Conservation (phyloP, 1,140 invertebrate species). For the Zaprionus tsacasi region DNA sequence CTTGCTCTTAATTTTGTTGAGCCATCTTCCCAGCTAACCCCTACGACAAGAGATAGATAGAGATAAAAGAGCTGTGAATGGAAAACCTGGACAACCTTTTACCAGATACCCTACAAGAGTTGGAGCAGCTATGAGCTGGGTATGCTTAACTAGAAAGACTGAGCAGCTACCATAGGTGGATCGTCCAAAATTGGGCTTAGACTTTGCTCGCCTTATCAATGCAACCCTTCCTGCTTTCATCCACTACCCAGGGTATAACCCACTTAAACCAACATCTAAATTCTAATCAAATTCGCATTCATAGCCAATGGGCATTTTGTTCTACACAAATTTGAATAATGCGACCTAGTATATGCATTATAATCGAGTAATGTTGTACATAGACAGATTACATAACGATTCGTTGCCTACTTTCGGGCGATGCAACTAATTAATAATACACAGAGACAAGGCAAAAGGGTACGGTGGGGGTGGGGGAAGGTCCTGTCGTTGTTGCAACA, state of each 20-base stretch:
- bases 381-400: constrained; percentile 24
- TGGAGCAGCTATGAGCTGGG: rapidly evolving
- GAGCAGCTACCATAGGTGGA: background rate
- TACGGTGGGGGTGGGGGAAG: background rate
- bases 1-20: background rate
- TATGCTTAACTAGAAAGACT: background rate
- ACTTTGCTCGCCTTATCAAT: background rate
- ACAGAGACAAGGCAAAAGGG: background rate
- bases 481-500: constrained; percentile 4
- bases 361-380: constrained; percentile 21
- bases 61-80: too few relatives aligned
- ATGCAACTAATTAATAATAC: constrained; percentile 40
- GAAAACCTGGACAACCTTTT: background rate
- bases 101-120: background rate
- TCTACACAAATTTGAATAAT: constrained; percentile 26
- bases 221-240: background rate
- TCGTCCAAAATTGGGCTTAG: background rate
- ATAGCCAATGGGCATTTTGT: constrained; percentile 25
- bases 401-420: constrained; percentile 18
- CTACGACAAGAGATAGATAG: too few relatives aligned
- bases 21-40: too few relatives aligned
- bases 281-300: constrained; percentile 22
- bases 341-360: constrained; percentile 15
- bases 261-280: constrained; percentile 17
- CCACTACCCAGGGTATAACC: constrained; percentile 8